A percentile compares a stretch with the other conserved stretches of the same genome.
Evolutionary conservation across 1,140 invertebrate species (phyloP).

Genomic region (Ditylenchus dipsaci): DNA sequence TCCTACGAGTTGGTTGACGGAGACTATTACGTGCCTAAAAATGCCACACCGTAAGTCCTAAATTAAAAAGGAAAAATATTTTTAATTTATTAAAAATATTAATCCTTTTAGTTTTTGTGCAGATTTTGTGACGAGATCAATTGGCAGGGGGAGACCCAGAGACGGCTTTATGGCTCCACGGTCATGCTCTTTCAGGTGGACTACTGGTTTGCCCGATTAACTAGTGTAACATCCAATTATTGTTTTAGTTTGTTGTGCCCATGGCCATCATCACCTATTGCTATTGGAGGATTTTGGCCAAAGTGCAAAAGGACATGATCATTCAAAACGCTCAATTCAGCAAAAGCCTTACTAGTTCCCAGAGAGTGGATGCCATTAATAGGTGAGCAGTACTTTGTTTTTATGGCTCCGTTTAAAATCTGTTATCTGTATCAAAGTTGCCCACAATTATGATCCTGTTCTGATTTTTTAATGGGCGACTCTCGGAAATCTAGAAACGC

Average conservation of each 20-base stretch:
- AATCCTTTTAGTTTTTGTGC: slow-evolving; percentile 23
- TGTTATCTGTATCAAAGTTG: too few species aligned
- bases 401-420: neutral
- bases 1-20: slow-evolving; percentile 6
- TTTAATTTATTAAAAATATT: neutral
- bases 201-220: neutral
- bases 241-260: slow-evolving; percentile 48
- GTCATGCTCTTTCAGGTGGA: slow-evolving; percentile 53
- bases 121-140: slow-evolving; percentile 54
- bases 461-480: too few species aligned
- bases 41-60: slow-evolving; percentile 40
- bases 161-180: slow-evolving; percentile 48
- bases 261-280: slow-evolving; percentile 57
- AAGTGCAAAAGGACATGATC: slow-evolving; percentile 56
- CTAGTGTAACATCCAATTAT: neutral
- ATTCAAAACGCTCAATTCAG: slow-evolving; percentile 53
- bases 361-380: slow-evolving; percentile 52
- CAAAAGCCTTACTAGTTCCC: slow-evolving; percentile 45
- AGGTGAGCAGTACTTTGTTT: slow-evolving; percentile 1
- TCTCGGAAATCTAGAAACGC: too few species aligned
- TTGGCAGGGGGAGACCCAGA: slow-evolving; percentile 47
- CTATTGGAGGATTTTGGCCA: slow-evolving; percentile 50
- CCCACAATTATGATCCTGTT: too few species aligned
- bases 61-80: neutral
- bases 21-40: slow-evolving; percentile 45